phyloP scores from a whole-genome alignment of 2,797 vertebrate genomes.

The Spheniscus humboldti region DNA sequence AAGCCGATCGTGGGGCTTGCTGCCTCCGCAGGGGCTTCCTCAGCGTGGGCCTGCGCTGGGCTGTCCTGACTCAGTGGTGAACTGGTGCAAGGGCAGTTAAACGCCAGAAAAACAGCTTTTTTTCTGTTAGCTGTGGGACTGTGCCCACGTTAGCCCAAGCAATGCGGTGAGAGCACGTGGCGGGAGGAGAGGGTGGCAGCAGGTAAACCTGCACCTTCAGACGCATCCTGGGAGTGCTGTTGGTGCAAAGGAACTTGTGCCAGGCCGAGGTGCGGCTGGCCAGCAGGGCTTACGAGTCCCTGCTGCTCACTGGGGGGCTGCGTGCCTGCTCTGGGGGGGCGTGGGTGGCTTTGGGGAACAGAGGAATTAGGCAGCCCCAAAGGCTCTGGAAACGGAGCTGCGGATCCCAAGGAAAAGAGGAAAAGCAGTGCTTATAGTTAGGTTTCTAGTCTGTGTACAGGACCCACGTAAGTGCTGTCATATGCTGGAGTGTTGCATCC shows the following conservation, averaged over 20 bases:
- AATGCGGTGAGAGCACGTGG: fast-evolving
- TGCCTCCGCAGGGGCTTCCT: not conserved
- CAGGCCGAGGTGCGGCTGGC: fast-evolving
- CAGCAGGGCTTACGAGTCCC: fast-evolving
- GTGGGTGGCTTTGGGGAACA: not conserved
- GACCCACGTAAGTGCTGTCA: fast-evolving
- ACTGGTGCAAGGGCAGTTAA: not conserved
- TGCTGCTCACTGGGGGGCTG: not conserved
- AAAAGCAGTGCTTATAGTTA: not conserved
- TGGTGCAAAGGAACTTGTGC: fast-evolving
- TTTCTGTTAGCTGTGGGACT: not conserved
- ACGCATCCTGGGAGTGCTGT: fast-evolving
- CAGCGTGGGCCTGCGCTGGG: not conserved
- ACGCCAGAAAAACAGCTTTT: not conserved
- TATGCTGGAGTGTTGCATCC: not conserved
- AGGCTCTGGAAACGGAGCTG: not conserved
- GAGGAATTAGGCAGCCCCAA: not conserved
- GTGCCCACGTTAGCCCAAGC: fast-evolving
- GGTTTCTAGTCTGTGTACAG: not conserved
- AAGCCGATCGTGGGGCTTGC: not conserved
- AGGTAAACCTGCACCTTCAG: not conserved
- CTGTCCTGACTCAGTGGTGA: not conserved
- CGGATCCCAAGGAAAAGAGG: not conserved
- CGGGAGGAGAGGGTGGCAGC: not conserved
- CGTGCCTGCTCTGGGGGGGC: fast-evolving